Evolutionary conservation across 2,113 vertebrate species (phyloP).

Genomic region (Mustelus asterias): DNA sequence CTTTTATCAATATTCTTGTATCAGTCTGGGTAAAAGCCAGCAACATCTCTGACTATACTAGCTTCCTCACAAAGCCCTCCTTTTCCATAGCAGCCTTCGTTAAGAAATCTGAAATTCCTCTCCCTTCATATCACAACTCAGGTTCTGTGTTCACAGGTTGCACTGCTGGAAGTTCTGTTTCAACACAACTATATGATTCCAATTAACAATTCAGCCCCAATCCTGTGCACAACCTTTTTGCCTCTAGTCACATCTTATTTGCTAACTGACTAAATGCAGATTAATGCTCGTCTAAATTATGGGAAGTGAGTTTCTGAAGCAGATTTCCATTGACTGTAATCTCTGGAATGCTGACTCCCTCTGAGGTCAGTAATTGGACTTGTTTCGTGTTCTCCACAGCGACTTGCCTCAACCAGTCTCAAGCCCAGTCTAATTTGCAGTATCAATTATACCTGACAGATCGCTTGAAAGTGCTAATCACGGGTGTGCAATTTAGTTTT

Average conservation of each 20-base stretch:
- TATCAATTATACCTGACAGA: constrained; percentile 25
- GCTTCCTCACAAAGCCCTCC: neutral
- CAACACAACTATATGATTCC: constrained; percentile 61
- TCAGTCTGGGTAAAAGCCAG: neutral
- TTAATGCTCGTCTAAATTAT: constrained; percentile 66
- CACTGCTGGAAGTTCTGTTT: constrained; percentile 38
- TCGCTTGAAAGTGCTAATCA: constrained; percentile 62
- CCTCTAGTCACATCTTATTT: constrained; percentile 59
- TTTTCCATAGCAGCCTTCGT: neutral
- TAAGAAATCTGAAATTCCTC: neutral
- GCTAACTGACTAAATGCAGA: constrained; percentile 65
- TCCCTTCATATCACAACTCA: neutral
- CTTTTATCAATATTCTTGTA: neutral
- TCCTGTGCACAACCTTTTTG: constrained; percentile 64
- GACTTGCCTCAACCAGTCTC: constrained; percentile 78
- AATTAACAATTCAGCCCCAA: constrained; percentile 62
- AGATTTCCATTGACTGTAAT: constrained; percentile 73
- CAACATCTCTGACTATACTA: neutral
- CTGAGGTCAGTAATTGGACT: constrained; percentile 75
- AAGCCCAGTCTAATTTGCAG: constrained; percentile 41
- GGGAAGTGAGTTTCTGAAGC: constrained; percentile 71
- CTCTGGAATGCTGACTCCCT: constrained; percentile 75
- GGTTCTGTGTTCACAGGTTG: neutral
- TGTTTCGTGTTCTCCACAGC: constrained; percentile 56
- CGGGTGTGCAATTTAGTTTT: constrained; percentile 14